Percentiles rank a stretch among this genome's conserved stretches.
Evolutionary conservation across 1,140 invertebrate species (phyloP).

Genomic region (Hypsibius dujardini): DNA sequence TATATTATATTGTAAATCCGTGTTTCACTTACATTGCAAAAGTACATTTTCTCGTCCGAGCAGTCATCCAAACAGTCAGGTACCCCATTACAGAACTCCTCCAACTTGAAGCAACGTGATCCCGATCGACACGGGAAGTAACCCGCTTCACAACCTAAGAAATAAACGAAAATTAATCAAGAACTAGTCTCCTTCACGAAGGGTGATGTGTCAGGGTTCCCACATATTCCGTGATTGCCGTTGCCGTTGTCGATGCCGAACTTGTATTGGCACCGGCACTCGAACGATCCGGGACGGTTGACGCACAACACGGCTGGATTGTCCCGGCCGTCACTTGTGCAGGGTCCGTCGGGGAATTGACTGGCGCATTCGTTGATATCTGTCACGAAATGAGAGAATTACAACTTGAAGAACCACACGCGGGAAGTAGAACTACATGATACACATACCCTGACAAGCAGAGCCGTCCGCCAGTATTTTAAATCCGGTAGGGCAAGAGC

Average conservation of each 20-base stretch:
- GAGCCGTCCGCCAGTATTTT: background rate
- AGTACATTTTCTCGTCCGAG: constrained; percentile 13
- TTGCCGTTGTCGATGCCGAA: constrained; percentile 14
- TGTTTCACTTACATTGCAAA: background rate
- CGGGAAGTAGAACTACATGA: background rate
- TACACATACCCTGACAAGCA: constrained; percentile 9
- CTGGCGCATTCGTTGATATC: constrained; percentile 14
- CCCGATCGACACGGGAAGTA: constrained; percentile 13
- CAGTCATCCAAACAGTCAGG: constrained; percentile 15
- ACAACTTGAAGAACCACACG: background rate
- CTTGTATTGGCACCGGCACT: constrained; percentile 14
- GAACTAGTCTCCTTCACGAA: background rate
- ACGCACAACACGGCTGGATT: constrained; percentile 14
- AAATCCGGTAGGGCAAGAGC: background rate
- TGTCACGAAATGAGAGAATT: background rate
- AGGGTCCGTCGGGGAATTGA: constrained; percentile 8
- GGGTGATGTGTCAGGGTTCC: background rate
- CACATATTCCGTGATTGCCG: constrained; percentile 7
- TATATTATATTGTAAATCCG: too few relatives aligned
- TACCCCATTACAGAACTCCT: constrained; percentile 15
- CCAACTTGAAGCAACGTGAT: constrained; percentile 10
- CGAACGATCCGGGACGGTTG: constrained; percentile 14
- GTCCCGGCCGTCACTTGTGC: background rate
- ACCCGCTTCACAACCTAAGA: constrained; percentile 5
- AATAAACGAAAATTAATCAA: background rate